These are phyloP conservation scores for Phalacrocorax brasilianus DNA, from an alignment of 2,113 vertebrate species.

Conservation along the genomic window DNA sequence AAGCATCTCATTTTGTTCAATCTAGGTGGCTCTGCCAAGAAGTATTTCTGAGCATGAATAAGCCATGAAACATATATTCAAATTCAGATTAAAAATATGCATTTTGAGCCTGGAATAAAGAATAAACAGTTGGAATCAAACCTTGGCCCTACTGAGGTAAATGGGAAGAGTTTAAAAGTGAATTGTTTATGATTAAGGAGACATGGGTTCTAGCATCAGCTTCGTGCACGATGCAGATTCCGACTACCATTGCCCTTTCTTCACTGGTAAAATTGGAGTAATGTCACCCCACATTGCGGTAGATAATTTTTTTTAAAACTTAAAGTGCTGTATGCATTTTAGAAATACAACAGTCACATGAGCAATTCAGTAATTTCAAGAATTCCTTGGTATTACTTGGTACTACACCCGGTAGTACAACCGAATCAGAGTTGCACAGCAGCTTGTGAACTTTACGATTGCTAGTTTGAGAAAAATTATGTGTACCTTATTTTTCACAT, in stretches of 20 bases:
- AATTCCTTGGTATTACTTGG: not conserved
- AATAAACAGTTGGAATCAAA: conserved; percentile 47
- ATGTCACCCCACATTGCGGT: not conserved
- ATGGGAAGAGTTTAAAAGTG: conserved; percentile 4
- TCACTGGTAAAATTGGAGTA: not conserved
- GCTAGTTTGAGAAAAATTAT: not conserved
- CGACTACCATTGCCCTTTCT: not conserved
- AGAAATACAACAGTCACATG: not conserved
- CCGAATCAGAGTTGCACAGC: not conserved
- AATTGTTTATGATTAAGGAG: not conserved
- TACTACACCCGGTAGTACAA: not conserved
- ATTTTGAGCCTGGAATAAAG: conserved; percentile 34
- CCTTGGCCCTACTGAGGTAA: not conserved
- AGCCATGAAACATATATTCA: conserved; percentile 56
- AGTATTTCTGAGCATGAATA: conserved; percentile 56
- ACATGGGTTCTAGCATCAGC: not conserved
- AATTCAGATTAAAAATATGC: conserved; percentile 53
- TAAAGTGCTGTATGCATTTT: not conserved
- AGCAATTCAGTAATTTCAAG: not conserved
- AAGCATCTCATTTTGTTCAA: conserved; percentile 46
- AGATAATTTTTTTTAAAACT: not conserved
- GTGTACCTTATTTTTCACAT: not conserved
- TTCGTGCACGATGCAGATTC: not conserved
- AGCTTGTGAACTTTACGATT: not conserved
- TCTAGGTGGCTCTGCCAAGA: conserved; percentile 53